A percentile compares a stretch with the other conserved stretches of the same genome.
Conservation (phyloP, 2,888 invertebrate genomes). For the Phalera bucephala region DNA sequence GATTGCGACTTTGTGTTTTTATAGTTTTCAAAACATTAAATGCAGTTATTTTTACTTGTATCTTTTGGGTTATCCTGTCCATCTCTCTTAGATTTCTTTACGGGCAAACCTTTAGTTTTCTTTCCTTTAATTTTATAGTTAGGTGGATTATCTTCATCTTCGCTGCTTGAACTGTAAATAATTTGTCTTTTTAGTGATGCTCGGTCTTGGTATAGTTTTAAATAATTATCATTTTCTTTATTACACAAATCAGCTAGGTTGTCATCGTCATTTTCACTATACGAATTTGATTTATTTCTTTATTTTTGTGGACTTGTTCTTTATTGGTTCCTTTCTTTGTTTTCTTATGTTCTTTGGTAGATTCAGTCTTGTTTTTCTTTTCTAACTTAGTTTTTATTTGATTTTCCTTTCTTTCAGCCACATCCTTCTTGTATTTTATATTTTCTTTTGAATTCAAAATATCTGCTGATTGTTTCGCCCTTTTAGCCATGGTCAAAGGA, state of each 20-base stretch:
- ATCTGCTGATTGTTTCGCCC: slow-evolving; percentile 1
- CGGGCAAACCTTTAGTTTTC: no score
- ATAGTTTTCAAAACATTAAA: slow-evolving; percentile 5
- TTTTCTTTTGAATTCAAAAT: slow-evolving; percentile 6
- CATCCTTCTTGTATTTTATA: slow-evolving; percentile 2
- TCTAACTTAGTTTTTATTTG: slow-evolving; percentile 7
- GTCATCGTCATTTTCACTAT: slow-evolving; percentile 6
- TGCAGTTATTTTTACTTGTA: slow-evolving; percentile 4
- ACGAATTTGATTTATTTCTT: slow-evolving; percentile 1
- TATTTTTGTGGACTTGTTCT: background rate
- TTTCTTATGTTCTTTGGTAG: background rate
- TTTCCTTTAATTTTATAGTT: no score
- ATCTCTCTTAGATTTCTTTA: background rate
- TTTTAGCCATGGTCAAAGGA: slow-evolving; percentile 10
- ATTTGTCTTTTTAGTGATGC: no score
- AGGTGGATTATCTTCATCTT: no score
- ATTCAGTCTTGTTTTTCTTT: slow-evolving; percentile 5
- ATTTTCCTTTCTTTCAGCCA: slow-evolving; percentile 5
- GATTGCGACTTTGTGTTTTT: slow-evolving; percentile 10
- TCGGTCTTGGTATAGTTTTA: no score
- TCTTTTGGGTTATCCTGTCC: slow-evolving; percentile 2
- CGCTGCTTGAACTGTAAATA: no score
- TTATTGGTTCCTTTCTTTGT: background rate
- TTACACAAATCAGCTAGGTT: slow-evolving; percentile 3
- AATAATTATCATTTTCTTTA: no score